A percentile compares a stretch with the other conserved stretches of the same genome.
These are phyloP conservation scores for Pterocles burchelli DNA, from an alignment of 2,113 vertebrate genomes.

Conservation along the genomic window DNA sequence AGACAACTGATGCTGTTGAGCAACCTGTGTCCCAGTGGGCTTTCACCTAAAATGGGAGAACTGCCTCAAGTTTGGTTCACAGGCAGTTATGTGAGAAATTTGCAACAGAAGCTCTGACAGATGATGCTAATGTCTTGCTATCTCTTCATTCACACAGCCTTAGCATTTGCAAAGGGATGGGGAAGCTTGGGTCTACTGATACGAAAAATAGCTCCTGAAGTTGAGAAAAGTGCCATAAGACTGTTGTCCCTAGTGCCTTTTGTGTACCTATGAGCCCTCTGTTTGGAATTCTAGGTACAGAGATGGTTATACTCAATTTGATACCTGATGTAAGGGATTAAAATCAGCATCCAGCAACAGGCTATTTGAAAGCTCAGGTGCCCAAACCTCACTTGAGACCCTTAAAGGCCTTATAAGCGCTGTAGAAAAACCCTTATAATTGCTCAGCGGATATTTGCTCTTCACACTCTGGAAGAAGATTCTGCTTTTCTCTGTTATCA, in stretches of 20 bases:
- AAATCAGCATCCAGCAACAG: not conserved
- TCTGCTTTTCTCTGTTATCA: not conserved
- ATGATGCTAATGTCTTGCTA: not conserved
- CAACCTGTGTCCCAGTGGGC: not conserved
- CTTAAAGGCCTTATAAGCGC: not conserved
- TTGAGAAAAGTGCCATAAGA: not conserved
- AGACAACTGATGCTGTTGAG: not conserved
- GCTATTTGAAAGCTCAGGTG: not conserved
- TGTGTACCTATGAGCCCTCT: not conserved
- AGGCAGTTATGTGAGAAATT: not conserved
- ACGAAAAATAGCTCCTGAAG: not conserved
- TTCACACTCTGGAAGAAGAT: not conserved
- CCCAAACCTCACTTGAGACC: not conserved
- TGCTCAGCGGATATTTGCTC: not conserved
- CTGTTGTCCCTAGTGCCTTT: not conserved
- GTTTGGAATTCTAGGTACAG: not conserved
- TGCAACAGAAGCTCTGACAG: not conserved
- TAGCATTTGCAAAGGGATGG: not conserved
- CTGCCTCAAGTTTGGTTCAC: not conserved
- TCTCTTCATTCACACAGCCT: not conserved
- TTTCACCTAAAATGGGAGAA: not conserved
- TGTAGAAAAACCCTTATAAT: not conserved
- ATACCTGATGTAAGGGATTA: not conserved
- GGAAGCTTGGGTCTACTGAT: not conserved
- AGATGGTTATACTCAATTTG: not conserved